Evolutionary conservation across 2,797 vertebrate species (phyloP), one percentile per base, ranked within the genome.

Genomic region (Cyclura pinguis): DNA sequence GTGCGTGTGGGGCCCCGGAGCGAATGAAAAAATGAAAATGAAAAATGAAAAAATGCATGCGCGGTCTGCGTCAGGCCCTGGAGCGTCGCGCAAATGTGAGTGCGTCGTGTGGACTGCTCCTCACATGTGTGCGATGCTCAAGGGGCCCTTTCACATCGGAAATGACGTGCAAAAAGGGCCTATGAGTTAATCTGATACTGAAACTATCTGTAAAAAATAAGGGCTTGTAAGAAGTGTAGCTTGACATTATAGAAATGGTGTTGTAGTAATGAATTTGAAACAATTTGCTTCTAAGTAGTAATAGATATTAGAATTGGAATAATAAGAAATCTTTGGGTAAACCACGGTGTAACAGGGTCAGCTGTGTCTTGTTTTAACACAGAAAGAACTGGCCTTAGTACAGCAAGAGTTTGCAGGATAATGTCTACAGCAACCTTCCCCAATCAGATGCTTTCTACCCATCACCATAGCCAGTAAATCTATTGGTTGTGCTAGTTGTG

Each of bases 221-320:
- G 0, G 74, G 57, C 92, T 88, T 72, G 32, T 91, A 73, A 78
- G 86, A 55, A 84, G 67, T 74, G 3, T 55, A 86, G 20, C 22
- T 76, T 80, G 24, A 91, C 92, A 90, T 94, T 62, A 76, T 12
- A 55, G 86, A 94, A 87, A 86, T 62, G 82, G 86, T 91, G 1
- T 82, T 4, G 0, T 74, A 78, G 67, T 89, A 92, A 84, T 89
- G 84, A 91, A 91, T 88, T 47, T 67, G 29, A 84, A 35, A 80
- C 88, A 24, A 78, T 76, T 32, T 92, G 32, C 64, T 6, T 42
- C 81, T 89, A n/a, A 59, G 74, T 42, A 91, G 32, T 38, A 85
- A 73, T 86, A 92, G 91, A 88, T 38, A 80, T 27, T 47, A 47
- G 42, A 93, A 91, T 81, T 85, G 88, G 32, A 85, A 35, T 92